These are phyloP conservation scores for Epiblema foenella DNA, from an alignment of 2,888 invertebrate genomes.

Conservation along the genomic window DNA sequence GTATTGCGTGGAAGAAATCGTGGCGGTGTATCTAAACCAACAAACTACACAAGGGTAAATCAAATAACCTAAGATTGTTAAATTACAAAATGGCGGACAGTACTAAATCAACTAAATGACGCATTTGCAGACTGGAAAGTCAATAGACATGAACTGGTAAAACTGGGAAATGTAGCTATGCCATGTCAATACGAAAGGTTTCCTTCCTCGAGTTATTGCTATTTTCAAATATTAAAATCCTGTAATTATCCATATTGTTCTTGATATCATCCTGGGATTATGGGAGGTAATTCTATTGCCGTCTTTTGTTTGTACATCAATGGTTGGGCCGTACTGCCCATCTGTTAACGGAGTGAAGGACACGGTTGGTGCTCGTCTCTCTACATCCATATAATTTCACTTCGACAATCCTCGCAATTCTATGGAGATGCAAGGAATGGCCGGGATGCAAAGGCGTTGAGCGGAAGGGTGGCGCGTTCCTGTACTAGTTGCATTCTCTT, in stretches of 20 bases:
- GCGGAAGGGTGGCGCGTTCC: slow-evolving; percentile 11
- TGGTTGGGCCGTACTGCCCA: slow-evolving; percentile 19
- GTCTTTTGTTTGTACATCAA: slow-evolving; percentile 34
- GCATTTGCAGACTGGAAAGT: slow-evolving; percentile 53
- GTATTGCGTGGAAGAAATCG: slow-evolving; percentile 89
- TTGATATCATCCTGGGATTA: slow-evolving; percentile 32
- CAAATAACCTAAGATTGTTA: slow-evolving; percentile 69
- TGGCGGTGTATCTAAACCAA: slow-evolving; percentile 87
- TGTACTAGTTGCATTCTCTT: slow-evolving; percentile 19
- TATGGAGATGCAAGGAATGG: slow-evolving; percentile 30
- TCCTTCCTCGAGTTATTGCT: slow-evolving; percentile 27
- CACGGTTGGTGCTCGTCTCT: slow-evolving; percentile 5
- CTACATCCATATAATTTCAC: slow-evolving; percentile 30
- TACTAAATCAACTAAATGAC: slow-evolving; percentile 73
- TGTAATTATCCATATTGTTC: slow-evolving; percentile 27
- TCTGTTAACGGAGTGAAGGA: slow-evolving; percentile 13
- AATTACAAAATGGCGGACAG: slow-evolving; percentile 80
- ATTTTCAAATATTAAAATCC: slow-evolving; percentile 33
- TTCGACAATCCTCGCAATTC: slow-evolving; percentile 31
- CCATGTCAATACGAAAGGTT: slow-evolving; percentile 33
- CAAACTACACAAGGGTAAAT: slow-evolving; percentile 89
- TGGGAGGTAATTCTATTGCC: slow-evolving; percentile 32
- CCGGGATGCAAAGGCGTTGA: slow-evolving; percentile 10
- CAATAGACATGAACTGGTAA: slow-evolving; percentile 24
- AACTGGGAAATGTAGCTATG: slow-evolving; percentile 35